These are phyloP conservation scores for Cephus nigrinus DNA, from an alignment of 2,888 invertebrate species.

Conservation along the genomic window DNA sequence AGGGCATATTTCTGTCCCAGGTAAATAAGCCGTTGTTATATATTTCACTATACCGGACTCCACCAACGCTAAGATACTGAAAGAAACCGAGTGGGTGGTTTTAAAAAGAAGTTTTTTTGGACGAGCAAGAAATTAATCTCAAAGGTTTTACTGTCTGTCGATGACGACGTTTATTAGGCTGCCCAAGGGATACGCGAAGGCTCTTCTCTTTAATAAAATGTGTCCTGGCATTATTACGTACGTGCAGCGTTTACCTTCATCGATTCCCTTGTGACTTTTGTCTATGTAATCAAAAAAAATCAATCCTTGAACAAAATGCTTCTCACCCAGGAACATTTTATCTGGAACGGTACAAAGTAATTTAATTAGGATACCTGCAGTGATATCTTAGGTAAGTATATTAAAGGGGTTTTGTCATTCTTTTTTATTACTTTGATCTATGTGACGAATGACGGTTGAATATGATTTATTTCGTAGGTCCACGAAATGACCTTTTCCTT, in stretches of 20 bases:
- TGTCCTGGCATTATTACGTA: slow-evolving; percentile 80
- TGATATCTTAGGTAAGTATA: background rate
- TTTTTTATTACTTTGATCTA: background rate
- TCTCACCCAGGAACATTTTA: slow-evolving; percentile 76
- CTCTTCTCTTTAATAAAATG: slow-evolving; percentile 75
- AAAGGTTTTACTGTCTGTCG: slow-evolving; percentile 74
- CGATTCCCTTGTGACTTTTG: slow-evolving; percentile 70
- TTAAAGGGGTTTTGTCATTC: background rate
- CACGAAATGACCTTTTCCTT: background rate
- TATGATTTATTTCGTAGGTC: background rate
- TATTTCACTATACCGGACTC: slow-evolving; percentile 82
- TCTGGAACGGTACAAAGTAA: slow-evolving; percentile 22
- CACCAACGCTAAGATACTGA: slow-evolving; percentile 75
- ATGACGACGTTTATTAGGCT: slow-evolving; percentile 64
- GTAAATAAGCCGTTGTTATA: slow-evolving; percentile 73
- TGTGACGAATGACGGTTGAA: background rate
- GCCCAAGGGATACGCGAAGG: slow-evolving; percentile 77
- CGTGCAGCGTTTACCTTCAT: slow-evolving; percentile 77
- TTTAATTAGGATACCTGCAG: background rate
- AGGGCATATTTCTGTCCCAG: slow-evolving; percentile 83
- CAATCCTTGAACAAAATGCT: slow-evolving; percentile 75
- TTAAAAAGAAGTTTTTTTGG: background rate
- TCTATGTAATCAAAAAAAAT: slow-evolving; percentile 78
- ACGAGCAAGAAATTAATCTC: background rate
- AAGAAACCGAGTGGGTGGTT: slow-evolving; percentile 37